phyloP scores from a whole-genome alignment of 2,888 invertebrate genomes.

The Megamerina dolium region DNA sequence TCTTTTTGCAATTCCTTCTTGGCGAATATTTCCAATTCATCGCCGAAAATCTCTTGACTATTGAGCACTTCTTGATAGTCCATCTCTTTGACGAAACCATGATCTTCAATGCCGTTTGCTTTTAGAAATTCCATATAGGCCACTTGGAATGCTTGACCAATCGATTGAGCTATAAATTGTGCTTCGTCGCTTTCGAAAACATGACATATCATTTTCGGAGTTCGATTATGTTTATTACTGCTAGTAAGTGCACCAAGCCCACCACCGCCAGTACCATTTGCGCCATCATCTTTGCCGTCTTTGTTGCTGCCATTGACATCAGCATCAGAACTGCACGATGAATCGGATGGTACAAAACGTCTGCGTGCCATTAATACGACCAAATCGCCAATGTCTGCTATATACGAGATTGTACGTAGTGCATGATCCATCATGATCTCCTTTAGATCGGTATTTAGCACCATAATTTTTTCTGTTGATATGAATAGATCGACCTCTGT shows the following conservation, averaged over 20 bases:
- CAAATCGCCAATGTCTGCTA: slow-evolving; percentile 97
- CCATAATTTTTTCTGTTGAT: slow-evolving; percentile 99
- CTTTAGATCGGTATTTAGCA: slow-evolving; percentile 96
- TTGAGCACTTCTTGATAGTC: slow-evolving; percentile 99
- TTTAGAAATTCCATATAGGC: slow-evolving; percentile 99
- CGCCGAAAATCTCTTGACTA: slow-evolving; percentile 98
- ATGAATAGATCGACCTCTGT: slow-evolving; percentile 99
- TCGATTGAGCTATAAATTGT: slow-evolving; percentile 98
- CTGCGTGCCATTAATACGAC: slow-evolving; percentile 97
- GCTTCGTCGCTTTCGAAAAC: slow-evolving; percentile 99
- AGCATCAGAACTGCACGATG: slow-evolving; percentile 31
- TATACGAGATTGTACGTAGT: slow-evolving; percentile 95
- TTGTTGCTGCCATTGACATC: slow-evolving; percentile 12
- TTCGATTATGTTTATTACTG: slow-evolving; percentile 61
- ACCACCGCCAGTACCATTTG: slow-evolving; percentile 11
- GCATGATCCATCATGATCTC: slow-evolving; percentile 99
- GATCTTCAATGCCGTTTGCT: slow-evolving; percentile 99
- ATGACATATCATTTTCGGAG: slow-evolving; percentile 98
- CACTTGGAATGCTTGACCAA: slow-evolving; percentile 99
- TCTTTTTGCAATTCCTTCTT: slow-evolving; percentile 97
- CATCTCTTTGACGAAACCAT: slow-evolving; percentile 98
- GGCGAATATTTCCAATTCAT: slow-evolving; percentile 97
- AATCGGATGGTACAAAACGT: slow-evolving; percentile 83
- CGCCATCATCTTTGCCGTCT: slow-evolving; percentile 53
- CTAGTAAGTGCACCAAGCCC: slow-evolving; percentile 9